These are phyloP conservation scores for Hypanus sabinus DNA, from an alignment of 2,113 vertebrate species.

Conservation along the genomic window DNA sequence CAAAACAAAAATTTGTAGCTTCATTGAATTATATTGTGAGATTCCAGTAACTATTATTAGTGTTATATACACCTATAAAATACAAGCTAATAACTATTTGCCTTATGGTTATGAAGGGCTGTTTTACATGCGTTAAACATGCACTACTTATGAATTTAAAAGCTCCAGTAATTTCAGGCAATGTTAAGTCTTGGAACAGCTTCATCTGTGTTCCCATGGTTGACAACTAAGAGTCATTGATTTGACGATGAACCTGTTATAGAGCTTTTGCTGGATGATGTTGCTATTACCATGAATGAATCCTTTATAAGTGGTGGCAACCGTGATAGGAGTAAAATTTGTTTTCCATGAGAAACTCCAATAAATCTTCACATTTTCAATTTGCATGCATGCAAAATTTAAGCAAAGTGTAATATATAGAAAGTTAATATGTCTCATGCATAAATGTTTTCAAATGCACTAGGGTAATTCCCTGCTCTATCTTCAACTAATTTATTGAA, in stretches of 20 bases:
- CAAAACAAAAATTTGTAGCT: neutral
- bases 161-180: neutral
- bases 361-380: neutral
- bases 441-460: neutral
- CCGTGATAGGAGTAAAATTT: neutral
- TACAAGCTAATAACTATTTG: neutral
- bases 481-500: neutral
- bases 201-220: neutral
- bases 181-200: neutral
- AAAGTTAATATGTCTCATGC: neutral
- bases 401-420: neutral
- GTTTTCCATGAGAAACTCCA: neutral
- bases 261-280: neutral
- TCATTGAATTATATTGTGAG: neutral
- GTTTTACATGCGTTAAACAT: neutral
- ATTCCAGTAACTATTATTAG: neutral
- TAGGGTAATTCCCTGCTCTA: neutral
- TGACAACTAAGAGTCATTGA: neutral
- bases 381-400: neutral
- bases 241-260: neutral
- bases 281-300: neutral
- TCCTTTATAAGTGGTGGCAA: neutral
- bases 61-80: neutral
- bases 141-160: neutral
- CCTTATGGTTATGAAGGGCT: neutral